Evolutionary conservation across 1,140 invertebrate species (phyloP).

Genomic region (Oedothorax gibbosus): DNA sequence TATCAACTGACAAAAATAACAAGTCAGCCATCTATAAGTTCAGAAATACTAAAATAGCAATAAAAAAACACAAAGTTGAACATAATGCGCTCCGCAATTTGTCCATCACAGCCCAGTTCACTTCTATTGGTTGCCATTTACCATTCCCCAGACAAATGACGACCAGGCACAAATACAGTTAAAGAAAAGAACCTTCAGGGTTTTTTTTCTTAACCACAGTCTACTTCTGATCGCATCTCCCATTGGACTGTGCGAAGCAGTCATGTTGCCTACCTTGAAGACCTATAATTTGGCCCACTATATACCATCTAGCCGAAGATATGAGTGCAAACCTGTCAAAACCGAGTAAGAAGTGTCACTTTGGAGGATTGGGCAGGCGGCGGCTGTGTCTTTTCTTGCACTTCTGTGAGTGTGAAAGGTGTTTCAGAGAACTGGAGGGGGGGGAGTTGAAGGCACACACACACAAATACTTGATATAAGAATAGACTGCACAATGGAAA

Average conservation of each 20-base stretch:
- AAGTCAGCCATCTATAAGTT: background rate
- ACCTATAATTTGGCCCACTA: constrained; percentile 22
- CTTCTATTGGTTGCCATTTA: constrained; percentile 10
- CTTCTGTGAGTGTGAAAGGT: too few relatives aligned
- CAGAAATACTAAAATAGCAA: constrained; percentile 13
- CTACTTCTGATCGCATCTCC: too few relatives aligned
- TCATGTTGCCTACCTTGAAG: background rate
- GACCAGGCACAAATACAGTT: background rate
- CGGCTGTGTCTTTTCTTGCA: too few relatives aligned
- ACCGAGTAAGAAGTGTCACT: constrained; percentile 5
- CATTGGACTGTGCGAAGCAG: background rate
- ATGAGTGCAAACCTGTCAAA: constrained; percentile 5
- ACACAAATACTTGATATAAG: too few relatives aligned
- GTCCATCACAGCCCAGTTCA: constrained; percentile 10
- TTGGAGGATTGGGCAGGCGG: background rate
- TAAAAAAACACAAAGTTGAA: background rate
- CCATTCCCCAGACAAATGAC: constrained; percentile 16
- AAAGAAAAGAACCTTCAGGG: too few relatives aligned
- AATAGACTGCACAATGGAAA: too few relatives aligned
- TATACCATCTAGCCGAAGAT: background rate
- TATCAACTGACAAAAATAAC: constrained; percentile 4
- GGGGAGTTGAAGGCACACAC: too few relatives aligned
- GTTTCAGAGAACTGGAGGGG: too few relatives aligned
- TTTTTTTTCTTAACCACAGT: too few relatives aligned
- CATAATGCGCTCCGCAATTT: constrained; percentile 22